Evolutionary conservation across 92 coral and sea anemone genomes (phyloP), one percentile per base, ranked within the genome.

Genomic region (Pocillopora meandrina): DNA sequence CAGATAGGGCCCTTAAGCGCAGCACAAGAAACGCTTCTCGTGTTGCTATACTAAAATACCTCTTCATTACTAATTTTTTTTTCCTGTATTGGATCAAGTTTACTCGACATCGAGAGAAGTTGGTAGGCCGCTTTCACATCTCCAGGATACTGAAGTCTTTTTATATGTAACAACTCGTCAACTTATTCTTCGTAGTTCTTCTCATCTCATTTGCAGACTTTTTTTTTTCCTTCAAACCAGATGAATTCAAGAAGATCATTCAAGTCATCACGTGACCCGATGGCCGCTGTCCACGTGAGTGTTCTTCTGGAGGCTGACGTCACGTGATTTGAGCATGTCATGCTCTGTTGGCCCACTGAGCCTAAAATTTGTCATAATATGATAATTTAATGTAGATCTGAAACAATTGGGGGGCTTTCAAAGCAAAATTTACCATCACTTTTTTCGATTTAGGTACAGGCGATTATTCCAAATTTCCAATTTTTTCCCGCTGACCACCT

Each of bases 251-350:
- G 17, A 13, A 15, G 59, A 57, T 20, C 23, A 19, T 55, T 58
- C 12, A 33, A 36, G 20, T 58, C 85, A 11, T 60, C 85, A 81
- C 70, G 77, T 81, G 85, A 81, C 77, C 26, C 21, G 47, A 34
- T 71, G 85, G 69, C 71, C 7, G 60, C 77, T 56, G 75, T 17
- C 68, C 61, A 79, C 87, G 83, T 75, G 76, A 73, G 61, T 77
- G 71, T 67, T 36, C n/a, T 35, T 80, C 72, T 64, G 61, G 52
- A 21, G 80, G 84, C 76, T 62, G 49, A 62, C 80, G 49, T 89
- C 95, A 89, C 93, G 87, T 74, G 87, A 81, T 76, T 34, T 88
- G 82, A 77, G 78, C 92, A 82, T 89, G 91, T 61, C 82, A 14
- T 72, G 72, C 61, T 64, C 56, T 75, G 74, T 71, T 52, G 73